Percentiles rank a stretch among this genome's conserved stretches.
phyloP scores from a whole-genome alignment of 2,113 vertebrate genomes.

The Bothrops jararaca region DNA sequence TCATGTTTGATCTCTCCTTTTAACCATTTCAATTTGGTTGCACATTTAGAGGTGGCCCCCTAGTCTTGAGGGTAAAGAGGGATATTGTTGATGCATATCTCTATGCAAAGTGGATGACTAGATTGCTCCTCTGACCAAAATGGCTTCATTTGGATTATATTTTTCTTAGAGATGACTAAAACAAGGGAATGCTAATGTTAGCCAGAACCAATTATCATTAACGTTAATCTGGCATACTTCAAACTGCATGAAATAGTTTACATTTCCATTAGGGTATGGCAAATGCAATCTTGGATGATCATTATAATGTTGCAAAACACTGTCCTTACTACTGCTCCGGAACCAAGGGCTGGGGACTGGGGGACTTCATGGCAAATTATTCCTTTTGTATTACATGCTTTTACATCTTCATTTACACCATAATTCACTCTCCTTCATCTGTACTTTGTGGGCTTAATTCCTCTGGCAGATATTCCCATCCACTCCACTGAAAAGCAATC shows the following conservation, averaged over 20 bases:
- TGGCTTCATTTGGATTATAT: slow-evolving; percentile 43
- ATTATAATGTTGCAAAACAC: slow-evolving; percentile 49
- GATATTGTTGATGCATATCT: not conserved
- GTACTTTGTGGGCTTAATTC: slow-evolving; percentile 62
- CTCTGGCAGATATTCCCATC: slow-evolving; percentile 58
- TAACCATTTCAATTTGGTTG: not conserved
- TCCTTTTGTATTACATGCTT: slow-evolving; percentile 57
- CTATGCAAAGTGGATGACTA: slow-evolving; percentile 10
- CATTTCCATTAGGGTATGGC: slow-evolving; percentile 54
- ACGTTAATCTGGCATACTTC: slow-evolving; percentile 25
- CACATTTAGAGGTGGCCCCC: not conserved
- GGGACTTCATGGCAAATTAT: slow-evolving; percentile 49
- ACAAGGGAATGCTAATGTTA: slow-evolving; percentile 47
- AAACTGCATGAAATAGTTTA: slow-evolving; percentile 48
- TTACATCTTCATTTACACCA: slow-evolving; percentile 65
- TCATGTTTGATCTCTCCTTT: not conserved
- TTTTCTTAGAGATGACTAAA: slow-evolving; percentile 56
- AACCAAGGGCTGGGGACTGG: slow-evolving; percentile 6
- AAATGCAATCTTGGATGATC: slow-evolving; percentile 59
- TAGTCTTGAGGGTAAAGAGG: not conserved
- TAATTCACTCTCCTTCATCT: slow-evolving; percentile 63
- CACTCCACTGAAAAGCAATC: slow-evolving; percentile 66
- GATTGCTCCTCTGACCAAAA: slow-evolving; percentile 40
- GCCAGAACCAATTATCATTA: slow-evolving; percentile 50
- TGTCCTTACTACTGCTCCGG: slow-evolving; percentile 46